A percentile compares a stretch with the other conserved stretches of the same genome.
These are phyloP conservation scores for Coendou prehensilis DNA, from an alignment of 2,797 vertebrate species.

Conservation along the genomic window DNA sequence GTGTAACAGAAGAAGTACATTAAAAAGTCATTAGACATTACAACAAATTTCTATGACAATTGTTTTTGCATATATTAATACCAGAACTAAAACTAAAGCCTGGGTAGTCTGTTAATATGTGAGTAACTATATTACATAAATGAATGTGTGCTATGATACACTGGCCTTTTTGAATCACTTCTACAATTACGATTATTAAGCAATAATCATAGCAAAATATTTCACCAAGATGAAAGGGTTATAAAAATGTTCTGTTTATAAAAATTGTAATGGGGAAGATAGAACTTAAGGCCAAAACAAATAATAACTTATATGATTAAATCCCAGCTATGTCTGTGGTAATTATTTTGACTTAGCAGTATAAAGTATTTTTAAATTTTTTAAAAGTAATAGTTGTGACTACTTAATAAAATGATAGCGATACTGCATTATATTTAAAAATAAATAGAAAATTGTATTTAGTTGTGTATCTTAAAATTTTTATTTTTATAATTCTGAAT, in stretches of 20 bases:
- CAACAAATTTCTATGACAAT: background rate
- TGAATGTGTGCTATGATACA: background rate
- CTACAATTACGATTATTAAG: background rate
- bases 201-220: background rate
- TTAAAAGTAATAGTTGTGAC: conserved; percentile 23
- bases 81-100: background rate
- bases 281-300: conserved; percentile 17
- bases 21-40: background rate
- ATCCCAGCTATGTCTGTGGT: background rate
- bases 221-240: conserved; percentile 43
- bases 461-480: background rate
- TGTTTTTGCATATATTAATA: conserved; percentile 20
- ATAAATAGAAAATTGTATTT: background rate
- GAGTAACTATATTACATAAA: background rate
- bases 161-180: background rate
- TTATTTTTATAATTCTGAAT: conserved; percentile 24
- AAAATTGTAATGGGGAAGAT: background rate
- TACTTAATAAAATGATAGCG: conserved; percentile 31
- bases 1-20: background rate
- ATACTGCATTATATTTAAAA: conserved; percentile 14
- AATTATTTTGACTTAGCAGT: conserved; percentile 4
- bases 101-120: background rate
- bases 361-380: conserved; percentile 30
- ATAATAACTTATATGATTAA: conserved; percentile 25
- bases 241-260: conserved; percentile 22